Conservation (phyloP, 2,113 vertebrate genomes). For the Rattus rattus region DNA sequence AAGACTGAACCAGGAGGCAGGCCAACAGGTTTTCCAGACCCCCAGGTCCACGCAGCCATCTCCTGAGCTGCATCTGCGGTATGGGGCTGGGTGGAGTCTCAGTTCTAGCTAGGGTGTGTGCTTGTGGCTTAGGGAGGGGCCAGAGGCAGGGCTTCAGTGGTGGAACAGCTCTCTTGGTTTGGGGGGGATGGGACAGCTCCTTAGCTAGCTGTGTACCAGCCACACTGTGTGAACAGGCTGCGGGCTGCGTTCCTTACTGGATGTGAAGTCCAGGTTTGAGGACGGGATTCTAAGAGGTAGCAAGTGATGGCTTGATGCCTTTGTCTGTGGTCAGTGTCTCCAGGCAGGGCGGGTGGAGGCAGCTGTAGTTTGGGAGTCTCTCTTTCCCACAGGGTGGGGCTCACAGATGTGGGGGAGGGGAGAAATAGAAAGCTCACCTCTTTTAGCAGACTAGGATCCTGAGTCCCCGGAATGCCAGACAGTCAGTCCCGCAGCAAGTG, state of each 20-base stretch:
- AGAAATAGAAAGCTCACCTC: not conserved
- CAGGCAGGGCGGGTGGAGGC: not conserved
- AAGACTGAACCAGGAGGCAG: not conserved
- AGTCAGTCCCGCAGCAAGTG: not conserved
- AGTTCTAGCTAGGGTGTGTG: not conserved
- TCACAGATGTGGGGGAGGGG: not conserved
- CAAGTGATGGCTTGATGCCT: not conserved
- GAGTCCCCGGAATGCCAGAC: not conserved
- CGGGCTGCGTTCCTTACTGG: fast-evolving
- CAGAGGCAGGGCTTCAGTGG: not conserved
- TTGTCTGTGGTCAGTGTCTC: not conserved
- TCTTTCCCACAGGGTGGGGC: not conserved
- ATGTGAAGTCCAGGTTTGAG: too few relatives aligned
- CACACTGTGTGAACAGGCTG: not conserved
- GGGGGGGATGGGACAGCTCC: not conserved
- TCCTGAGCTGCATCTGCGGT: not conserved
- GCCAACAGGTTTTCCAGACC: not conserved
- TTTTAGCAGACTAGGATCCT: not conserved
- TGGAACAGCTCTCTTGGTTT: not conserved
- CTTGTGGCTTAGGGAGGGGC: not conserved
- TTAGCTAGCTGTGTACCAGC: not conserved
- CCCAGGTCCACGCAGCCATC: not conserved
- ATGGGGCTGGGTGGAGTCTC: not conserved
- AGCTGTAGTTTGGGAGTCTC: not conserved
- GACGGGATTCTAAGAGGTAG: not conserved